Conservation (phyloP, 2,888 invertebrate species). For the Plebejus anna region DNA sequence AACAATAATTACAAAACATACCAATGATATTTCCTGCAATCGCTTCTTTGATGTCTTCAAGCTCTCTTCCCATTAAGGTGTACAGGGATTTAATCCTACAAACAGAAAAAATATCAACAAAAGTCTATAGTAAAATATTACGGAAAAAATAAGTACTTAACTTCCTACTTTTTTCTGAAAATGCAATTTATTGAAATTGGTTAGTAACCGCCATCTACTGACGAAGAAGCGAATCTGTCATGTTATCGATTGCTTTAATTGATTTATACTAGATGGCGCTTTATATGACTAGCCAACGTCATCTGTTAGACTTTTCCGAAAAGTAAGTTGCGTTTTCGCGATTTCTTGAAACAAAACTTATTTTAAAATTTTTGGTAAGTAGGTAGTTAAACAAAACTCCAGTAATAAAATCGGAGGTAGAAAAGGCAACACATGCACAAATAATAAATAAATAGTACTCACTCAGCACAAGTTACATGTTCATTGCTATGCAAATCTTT, state of each 20-base stretch:
- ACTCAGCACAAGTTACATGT: conserved; percentile 82
- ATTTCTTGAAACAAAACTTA: not conserved
- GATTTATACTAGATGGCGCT: conserved; percentile 8
- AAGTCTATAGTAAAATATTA: not conserved
- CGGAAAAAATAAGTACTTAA: not conserved
- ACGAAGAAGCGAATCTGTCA: not conserved
- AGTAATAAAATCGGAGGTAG: too few species aligned
- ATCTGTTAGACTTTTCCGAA: not conserved
- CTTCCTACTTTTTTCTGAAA: not conserved
- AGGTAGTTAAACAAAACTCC: too few species aligned
- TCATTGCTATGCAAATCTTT: conserved; percentile 82
- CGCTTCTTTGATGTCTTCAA: conserved; percentile 88
- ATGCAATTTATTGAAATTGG: not conserved
- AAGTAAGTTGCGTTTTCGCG: not conserved
- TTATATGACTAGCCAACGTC: not conserved
- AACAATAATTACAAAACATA: conserved; percentile 45
- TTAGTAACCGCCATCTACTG: not conserved
- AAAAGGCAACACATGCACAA: too few species aligned
- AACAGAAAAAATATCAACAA: conserved; percentile 38
- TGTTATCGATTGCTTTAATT: not conserved
- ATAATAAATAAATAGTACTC: conserved; percentile 45
- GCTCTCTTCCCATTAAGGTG: conserved; percentile 95
- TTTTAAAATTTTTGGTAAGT: too few species aligned
- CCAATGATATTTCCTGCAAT: conserved; percentile 95
- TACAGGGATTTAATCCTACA: conserved; percentile 87